Evolutionary conservation across 37 sponge, comb jelly and placozoan species (phyloP).

Genomic region (Halichondria panicea): DNA sequence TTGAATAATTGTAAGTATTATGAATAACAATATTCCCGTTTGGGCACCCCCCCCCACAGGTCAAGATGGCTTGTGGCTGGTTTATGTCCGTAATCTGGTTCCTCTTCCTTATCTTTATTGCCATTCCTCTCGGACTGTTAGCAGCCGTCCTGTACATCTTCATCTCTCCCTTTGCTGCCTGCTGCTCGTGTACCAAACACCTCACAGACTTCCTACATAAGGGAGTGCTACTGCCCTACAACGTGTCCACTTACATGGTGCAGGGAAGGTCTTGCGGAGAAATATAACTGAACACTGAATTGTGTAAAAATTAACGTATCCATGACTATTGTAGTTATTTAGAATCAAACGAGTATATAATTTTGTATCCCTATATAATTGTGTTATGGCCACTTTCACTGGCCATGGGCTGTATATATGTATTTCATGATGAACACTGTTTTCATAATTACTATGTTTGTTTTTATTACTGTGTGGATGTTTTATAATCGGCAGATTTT

Average conservation of each 20-base stretch:
- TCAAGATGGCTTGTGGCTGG: constrained; percentile 44
- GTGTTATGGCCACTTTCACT: no score
- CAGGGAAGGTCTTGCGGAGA: constrained; percentile 42
- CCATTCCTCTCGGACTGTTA: constrained; percentile 69
- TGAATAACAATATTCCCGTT: neutral
- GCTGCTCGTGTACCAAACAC: constrained; percentile 60
- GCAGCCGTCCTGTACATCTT: constrained; percentile 68
- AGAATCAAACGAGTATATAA: no score
- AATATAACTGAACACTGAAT: neutral
- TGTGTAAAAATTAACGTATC: no score
- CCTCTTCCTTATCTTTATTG: constrained; percentile 69
- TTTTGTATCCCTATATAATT: no score
- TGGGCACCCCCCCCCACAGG: neutral
- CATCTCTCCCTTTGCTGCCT: constrained; percentile 77
- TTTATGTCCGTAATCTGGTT: constrained; percentile 68
- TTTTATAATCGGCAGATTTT: no score
- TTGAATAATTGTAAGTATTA: no score
- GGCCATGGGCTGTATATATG: no score
- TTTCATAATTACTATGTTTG: no score
- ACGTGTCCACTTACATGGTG: constrained; percentile 65
- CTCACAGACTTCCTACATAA: constrained; percentile 65
- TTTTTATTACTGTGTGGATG: no score
- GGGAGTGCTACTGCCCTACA: constrained; percentile 67
- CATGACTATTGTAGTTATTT: no score
- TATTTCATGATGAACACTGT: no score